Percentiles rank a stretch among this genome's conserved stretches.
Evolutionary conservation across 2,888 invertebrate genomes (phyloP).

Genomic region (Scaptomyza parva): DNA sequence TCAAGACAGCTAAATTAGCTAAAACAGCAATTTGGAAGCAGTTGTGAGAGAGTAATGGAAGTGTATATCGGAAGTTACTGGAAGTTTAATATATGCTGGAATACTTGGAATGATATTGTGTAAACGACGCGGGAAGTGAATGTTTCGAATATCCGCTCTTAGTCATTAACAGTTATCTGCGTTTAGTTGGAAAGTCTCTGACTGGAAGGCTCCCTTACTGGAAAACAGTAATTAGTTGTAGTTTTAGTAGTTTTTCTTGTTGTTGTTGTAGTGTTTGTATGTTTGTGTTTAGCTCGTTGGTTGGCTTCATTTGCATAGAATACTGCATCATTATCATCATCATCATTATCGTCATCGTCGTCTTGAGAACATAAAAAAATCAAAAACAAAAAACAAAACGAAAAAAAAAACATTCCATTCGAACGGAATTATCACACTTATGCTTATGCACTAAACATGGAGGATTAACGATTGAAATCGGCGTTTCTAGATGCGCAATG

Average conservation of each 20-base stretch:
- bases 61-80: too few relatives aligned
- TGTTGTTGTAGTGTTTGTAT: constrained; percentile 8
- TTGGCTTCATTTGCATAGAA: constrained; percentile 25
- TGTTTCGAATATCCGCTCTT: too few relatives aligned
- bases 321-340: constrained; percentile 32
- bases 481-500: constrained; percentile 36
- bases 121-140: too few relatives aligned
- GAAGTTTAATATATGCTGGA: too few relatives aligned
- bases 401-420: constrained; percentile 39
- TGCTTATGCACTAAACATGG: constrained; percentile 53
- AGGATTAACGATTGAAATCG: constrained; percentile 11
- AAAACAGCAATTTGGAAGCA: too few relatives aligned
- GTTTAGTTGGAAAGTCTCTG: constrained; percentile 7
- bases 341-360: constrained; percentile 8
- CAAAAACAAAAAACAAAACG: background rate
- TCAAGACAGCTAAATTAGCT: too few relatives aligned
- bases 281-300: constrained; percentile 17
- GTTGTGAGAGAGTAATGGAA: too few relatives aligned
- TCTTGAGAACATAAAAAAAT: constrained; percentile 38
- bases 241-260: background rate
- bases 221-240: background rate
- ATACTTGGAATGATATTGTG: too few relatives aligned
- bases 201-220: constrained; percentile 4
- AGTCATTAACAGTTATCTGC: background rate
- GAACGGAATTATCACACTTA: constrained; percentile 68